Base-by-base conservation (phyloP, 2,797 vertebrate species). In the Sebastes taczanowskii region DNA sequence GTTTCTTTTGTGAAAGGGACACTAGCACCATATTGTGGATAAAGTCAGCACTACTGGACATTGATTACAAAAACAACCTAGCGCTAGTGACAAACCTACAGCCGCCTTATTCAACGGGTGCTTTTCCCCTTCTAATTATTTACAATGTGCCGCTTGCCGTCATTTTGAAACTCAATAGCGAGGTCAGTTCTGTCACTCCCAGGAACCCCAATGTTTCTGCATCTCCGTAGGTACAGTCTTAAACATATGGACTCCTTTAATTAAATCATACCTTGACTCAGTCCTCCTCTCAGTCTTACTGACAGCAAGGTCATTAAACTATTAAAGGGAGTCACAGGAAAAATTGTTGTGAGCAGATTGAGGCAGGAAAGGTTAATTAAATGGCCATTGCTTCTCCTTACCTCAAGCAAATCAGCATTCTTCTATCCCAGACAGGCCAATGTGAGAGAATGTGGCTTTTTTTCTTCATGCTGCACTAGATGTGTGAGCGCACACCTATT, bases 351-450 rank as follows among this genome's bases (percentile, higher is more conserved):
- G 92, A 93, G 94, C 93, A 94, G 94, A 95, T 91, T 94, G 91
- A 94, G 90, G 93, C 94, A 90, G 89, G 90, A 90, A 89, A 95
- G 95, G 95, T 96, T 96, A 96, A 96, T 96, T 96, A 96, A 96
- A 94, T 92, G 91, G 88, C 92, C 88, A 94, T 93, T 95, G 91
- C 94, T 80, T 92, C 91, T 95, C 89, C 89, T 95, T 94, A 93
- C 94, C 92, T 90, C 86, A 70, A 94, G 94, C 94, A 91, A 94
- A 91, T 92, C 92, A 83, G 86, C 92, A 95, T 95, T 95, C 89
- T 94, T 95, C 92, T 84, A 74, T 86, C 73, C 79, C 81, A 92
- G 88, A 91, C 86, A 87, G 91, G 87, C 92, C 86, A 88, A 63
- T 78, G 80, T 83, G 88, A 90, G 84, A 94, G 86, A 89, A 91